Evolutionary conservation across 2,888 invertebrate species (phyloP), one percentile per base, ranked within the genome.

Genomic region (Galeruca laticollis): DNA sequence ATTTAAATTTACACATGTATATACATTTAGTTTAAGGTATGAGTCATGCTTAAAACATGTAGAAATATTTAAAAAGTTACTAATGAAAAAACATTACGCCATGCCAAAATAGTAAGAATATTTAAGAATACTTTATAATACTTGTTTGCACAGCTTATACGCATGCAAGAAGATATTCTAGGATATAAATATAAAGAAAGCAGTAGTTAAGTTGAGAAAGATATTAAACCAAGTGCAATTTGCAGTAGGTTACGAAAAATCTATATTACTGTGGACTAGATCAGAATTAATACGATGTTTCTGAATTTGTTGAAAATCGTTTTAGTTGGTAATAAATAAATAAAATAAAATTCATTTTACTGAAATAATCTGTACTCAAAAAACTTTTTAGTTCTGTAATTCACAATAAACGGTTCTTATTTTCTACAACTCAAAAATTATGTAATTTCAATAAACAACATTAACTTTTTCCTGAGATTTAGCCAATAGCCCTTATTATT

Each of bases 1-100:
- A 33, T 51, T 66, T 59, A n/a, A 15, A 9, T 66, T 59, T 56
- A 64, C 43, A 66, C 59, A 59, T 66, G 66, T 66, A 66, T 66
- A 66, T 66, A 66, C 66, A 66, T 66, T 66, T 66, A 59, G 35
- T 66, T 59, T 37, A n/a, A 6, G 20, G 8, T 35, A 59, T 5
- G 35, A 59, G 9, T n/a, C 66, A 66, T 66, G 66, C 66, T 63
- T 43, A 66, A 20, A 21, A 64, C 49, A 66, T 33, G 20, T 20
- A 57, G 33, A 47, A 47, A 56, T 54, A 54, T 35, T 57, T n/a
- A 56, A 52, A 47, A 56, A 64, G 31, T 49, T 31, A 49, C 13
- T n/a, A n/a, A 56, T 49, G 20, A 57, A 47, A 49, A 18, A 33
- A 57, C 18, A 31, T 43, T 21, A n/a, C 31, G 15, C 40, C 66